These are phyloP conservation scores for Drosophila insularis DNA, from an alignment of 1,140 invertebrate species.

Conservation along the genomic window DNA sequence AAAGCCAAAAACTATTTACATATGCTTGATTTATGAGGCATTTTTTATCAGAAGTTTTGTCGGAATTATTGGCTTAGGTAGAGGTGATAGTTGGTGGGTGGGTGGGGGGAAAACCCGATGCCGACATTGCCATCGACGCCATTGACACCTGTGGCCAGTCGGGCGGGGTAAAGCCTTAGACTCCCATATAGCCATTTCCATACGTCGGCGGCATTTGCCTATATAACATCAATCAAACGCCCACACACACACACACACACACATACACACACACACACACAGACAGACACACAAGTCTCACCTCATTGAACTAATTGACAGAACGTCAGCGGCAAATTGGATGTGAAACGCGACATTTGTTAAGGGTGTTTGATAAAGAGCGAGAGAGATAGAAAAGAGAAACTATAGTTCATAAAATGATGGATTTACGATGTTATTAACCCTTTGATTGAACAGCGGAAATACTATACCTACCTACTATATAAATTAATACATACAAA, in stretches of 20 bases:
- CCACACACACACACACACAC: constrained; percentile 36
- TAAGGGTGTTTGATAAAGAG: constrained; percentile 5
- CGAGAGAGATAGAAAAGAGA: constrained; percentile 26
- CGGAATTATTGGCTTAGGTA: not conserved
- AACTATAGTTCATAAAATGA: constrained; percentile 9
- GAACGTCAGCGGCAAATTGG: constrained; percentile 70
- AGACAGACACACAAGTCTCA: not conserved
- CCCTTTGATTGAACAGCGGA: constrained; percentile 7
- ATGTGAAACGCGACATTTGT: constrained; percentile 39
- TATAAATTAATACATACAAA: too few relatives aligned
- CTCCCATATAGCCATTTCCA: not conserved
- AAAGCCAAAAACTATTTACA: constrained; percentile 39
- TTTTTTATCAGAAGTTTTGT: constrained; percentile 49
- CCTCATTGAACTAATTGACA: constrained; percentile 67
- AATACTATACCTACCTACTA: not conserved
- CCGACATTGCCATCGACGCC: constrained; percentile 5
- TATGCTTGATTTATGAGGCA: constrained; percentile 67
- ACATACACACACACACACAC: constrained; percentile 55
- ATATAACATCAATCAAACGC: constrained; percentile 69
- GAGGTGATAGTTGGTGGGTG: not conserved
- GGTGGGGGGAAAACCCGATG: constrained; percentile 54
- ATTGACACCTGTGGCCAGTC: constrained; percentile 52
- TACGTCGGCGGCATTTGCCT: constrained; percentile 42
- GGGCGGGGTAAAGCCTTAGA: not conserved
- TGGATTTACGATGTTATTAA: constrained; percentile 3